Percentiles rank a stretch among this genome's conserved stretches.
Evolutionary conservation across 2,797 vertebrate species (phyloP).

Genomic region (Onychomys torridus): DNA sequence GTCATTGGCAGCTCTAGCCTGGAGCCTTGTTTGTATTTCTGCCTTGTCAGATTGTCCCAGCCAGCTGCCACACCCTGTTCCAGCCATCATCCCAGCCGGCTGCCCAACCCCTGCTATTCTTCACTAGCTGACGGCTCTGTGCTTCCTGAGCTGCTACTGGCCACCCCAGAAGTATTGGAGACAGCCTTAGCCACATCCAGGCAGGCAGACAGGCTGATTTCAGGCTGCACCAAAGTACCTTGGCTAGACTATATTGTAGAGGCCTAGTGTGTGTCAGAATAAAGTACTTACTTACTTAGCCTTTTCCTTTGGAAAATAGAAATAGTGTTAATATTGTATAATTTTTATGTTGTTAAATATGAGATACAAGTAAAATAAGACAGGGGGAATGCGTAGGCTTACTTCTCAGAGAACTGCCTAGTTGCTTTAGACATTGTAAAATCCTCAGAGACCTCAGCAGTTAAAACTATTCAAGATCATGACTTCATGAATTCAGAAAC

Average conservation of each 20-base stretch:
- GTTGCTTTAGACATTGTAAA: slow-evolving; percentile 12
- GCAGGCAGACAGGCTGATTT: not conserved
- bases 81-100: not conserved
- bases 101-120: not conserved
- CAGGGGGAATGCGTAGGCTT: not conserved
- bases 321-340: slow-evolving; percentile 24
- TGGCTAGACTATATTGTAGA: not conserved
- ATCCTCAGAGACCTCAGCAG: not conserved
- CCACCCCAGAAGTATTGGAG: not conserved
- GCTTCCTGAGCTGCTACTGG: not conserved
- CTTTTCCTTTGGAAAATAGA: slow-evolving; percentile 24
- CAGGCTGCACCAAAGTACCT: not conserved
- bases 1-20: not conserved
- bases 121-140: not conserved
- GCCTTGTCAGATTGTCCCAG: not conserved
- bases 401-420: not conserved
- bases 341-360: slow-evolving; percentile 26
- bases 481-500: not conserved
- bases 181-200: not conserved
- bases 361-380: slow-evolving; percentile 19
- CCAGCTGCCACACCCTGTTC: too few species aligned
- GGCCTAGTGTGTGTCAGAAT: not conserved
- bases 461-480: slow-evolving; percentile 43
- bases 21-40: not conserved
- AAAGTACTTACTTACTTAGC: not conserved